Evolutionary conservation across 2,888 invertebrate species (phyloP), one percentile per base, ranked within the genome.

Genomic region (Melieria crassipennis): DNA sequence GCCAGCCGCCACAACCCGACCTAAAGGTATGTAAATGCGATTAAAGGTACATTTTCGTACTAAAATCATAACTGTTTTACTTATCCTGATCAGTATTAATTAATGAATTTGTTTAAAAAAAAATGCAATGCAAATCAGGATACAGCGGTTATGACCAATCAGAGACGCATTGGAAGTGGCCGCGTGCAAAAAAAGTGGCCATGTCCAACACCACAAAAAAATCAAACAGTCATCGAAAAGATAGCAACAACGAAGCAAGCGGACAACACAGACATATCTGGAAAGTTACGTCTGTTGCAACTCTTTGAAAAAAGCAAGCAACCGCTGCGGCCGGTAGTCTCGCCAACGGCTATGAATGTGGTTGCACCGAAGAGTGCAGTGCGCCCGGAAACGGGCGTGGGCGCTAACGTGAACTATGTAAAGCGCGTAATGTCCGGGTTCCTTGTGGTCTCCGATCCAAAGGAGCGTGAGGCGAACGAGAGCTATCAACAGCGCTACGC

Each of bases 161-260:
- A 82, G 61, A 79, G 85, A 47, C 85, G 85, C 7, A 85, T 85
- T 63, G 85, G 85, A 7, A 85, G 86, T 65, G 86, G 85, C 47
- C 85, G 85, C n/a, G 71, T 85, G 7, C 79, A 80, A 2, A 82
- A 83, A 62, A 86, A 85, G 75, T 85, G 81, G 81, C 76, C 80
- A 4, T 78, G 78, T 56, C 69, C 60, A 76, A 76, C 66, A 78
- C 73, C 55, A 67, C 57, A 13, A 67, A 5, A 76, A 57, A 65
- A 73, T 42, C 30, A 71, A 73, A 58, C 73, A 75, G 46, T 61
- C 55, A 46, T 4, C 65, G 58, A 73, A 68, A 30, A 61, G 10
- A 55, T 5, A 69, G 60, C 10, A 47, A 65, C 48, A 50, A 42
- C 3, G 55, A 58, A 60, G 42, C 47, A 64, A 50, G 9, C 64